These are phyloP conservation scores for Dastarcus helophoroides DNA, from an alignment of 2,888 invertebrate species.

Conservation along the genomic window DNA sequence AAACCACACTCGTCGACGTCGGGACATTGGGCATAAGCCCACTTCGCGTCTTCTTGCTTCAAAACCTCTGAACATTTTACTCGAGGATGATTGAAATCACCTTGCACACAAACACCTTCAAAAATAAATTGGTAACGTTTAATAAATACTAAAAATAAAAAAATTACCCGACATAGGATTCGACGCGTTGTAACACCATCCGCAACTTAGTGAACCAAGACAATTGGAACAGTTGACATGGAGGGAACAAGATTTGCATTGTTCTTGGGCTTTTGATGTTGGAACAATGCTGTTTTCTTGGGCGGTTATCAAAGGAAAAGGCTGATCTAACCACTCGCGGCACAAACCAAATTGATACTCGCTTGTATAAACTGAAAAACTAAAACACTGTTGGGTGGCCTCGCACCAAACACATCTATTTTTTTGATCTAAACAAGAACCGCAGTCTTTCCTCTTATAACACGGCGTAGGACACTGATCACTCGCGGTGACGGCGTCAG, in stretches of 20 bases:
- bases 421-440: slow-evolving; percentile 69
- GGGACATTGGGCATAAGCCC: slow-evolving; percentile 88
- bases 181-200: slow-evolving; percentile 84
- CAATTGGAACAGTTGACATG: slow-evolving; percentile 70
- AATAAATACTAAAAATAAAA: slow-evolving; percentile 37
- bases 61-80: slow-evolving; percentile 58
- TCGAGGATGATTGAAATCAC: slow-evolving; percentile 73
- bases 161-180: slow-evolving; percentile 83
- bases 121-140: too few species aligned
- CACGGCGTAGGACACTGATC: slow-evolving; percentile 73
- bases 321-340: slow-evolving; percentile 84
- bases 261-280: slow-evolving; percentile 40
- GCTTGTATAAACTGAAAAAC: slow-evolving; percentile 90
- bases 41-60: slow-evolving; percentile 60
- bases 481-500: slow-evolving; percentile 51
- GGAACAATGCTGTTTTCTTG: slow-evolving; percentile 30
- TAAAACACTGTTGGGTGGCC: slow-evolving; percentile 82
- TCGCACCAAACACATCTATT: slow-evolving; percentile 95
- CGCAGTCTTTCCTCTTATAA: slow-evolving; percentile 62
- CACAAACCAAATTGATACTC: slow-evolving; percentile 90
- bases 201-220: slow-evolving; percentile 75
- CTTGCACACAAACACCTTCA: slow-evolving; percentile 69
- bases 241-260: slow-evolving; percentile 70
- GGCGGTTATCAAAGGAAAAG: slow-evolving; percentile 40
- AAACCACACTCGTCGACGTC: slow-evolving; percentile 91